Conservation (phyloP, 2,797 vertebrate species). For the Diplodus sargus region DNA sequence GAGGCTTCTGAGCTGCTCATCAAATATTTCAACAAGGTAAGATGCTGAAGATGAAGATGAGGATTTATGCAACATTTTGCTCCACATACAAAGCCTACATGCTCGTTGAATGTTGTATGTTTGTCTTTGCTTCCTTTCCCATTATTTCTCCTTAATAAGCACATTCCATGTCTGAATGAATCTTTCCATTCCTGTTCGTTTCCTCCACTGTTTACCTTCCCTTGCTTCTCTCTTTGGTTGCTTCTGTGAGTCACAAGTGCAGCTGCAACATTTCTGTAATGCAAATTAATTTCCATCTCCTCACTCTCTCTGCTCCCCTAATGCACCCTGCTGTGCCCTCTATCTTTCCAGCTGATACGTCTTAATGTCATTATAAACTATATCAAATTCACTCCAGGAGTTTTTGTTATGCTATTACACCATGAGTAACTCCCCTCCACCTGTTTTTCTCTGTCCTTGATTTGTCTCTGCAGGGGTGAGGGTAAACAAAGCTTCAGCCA, state of each 20-base stretch:
- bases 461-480: slow-evolving; percentile 6
- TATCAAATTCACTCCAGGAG: slow-evolving; percentile 12
- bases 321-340: neutral
- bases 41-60: slow-evolving; percentile 1
- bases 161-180: neutral
- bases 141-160: neutral
- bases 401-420: neutral
- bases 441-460: neutral
- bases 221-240: neutral
- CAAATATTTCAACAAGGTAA: slow-evolving; percentile 93
- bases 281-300: slow-evolving; percentile 12
- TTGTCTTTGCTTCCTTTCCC: neutral
- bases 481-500: slow-evolving; percentile 7
- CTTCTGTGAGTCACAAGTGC: slow-evolving; percentile 24
- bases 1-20: slow-evolving; percentile 88
- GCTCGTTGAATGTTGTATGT: neutral
- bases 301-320: neutral
- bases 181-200: slow-evolving; percentile 3
- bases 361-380: neutral
- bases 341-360: neutral
- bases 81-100: neutral
- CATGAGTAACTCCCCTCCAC: neutral
- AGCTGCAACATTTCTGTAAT: slow-evolving; percentile 24
- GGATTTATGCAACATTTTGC: neutral
- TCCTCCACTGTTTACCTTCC: neutral